Base-by-base conservation (phyloP, 2,113 vertebrate species). In the Conger conger region DNA sequence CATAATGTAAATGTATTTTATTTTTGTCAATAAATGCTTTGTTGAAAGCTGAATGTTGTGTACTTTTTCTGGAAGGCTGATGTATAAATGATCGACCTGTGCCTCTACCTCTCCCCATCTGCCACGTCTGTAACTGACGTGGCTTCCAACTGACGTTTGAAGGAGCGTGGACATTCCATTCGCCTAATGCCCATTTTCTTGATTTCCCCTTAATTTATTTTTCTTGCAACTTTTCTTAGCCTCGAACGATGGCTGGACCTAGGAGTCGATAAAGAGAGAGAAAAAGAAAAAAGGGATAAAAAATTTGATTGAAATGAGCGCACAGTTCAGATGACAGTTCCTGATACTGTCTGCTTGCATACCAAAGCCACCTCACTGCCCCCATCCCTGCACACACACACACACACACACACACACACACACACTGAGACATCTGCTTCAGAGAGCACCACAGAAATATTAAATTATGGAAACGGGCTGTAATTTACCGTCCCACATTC, bases 401-500 rank as follows among this genome's bases (percentile, higher is more conserved):
- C 13, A 57, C 54, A 57, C n/a, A n/a, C n/a, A n/a, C n/a, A 57
- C 4, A 15, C 54, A 7, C 54, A 9, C 54, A 57, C 68, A 5
- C 68, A 8, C n/a, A 15, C n/a, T 73, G 68, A 86, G 77, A 78
- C 83, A 40, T 37, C 27, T 80, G 86, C 84, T 87, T 42, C 79
- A 83, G 38, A 76, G 83, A 85, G 82, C 84, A 81, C 77, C 37
- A 82, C 53, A 81, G 37, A 81, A 85, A 88, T 83, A 87, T 90
- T 83, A 84, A 88, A 85, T 88, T 84, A 88, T 79, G 45, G 81
- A 83, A 83, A 77, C 82, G 76, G 78, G 45, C 84, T 85, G 83
- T 81, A 73, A 57, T 83, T 85, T 54, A 83, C 42, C 40, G 35
- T 77, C 60, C 79, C 36, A 53, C 83, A 80, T 86, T 76, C 83